phyloP scores from a whole-genome alignment of 1,140 invertebrate genomes.

The Sipha flava region DNA sequence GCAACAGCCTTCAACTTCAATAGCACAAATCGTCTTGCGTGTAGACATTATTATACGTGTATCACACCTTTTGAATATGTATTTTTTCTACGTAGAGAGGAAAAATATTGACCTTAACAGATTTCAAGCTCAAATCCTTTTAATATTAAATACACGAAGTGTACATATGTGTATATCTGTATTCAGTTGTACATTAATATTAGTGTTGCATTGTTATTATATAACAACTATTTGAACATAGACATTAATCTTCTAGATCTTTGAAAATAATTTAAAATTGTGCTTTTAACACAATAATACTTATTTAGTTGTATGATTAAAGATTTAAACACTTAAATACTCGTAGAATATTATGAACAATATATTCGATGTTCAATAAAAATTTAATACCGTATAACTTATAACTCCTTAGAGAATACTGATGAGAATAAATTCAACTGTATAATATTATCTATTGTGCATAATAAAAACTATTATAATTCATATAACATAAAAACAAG shows the following conservation, averaged over 20 bases:
- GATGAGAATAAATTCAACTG: too few relatives aligned
- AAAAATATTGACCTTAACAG: neutral
- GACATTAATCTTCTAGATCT: neutral
- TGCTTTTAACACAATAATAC: neutral
- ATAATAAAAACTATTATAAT: too few relatives aligned
- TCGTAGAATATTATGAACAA: neutral
- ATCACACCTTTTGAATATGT: neutral
- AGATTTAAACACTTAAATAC: too few relatives aligned
- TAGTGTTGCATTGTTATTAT: neutral
- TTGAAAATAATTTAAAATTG: neutral
- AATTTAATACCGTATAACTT: too few relatives aligned
- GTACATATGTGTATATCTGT: too few relatives aligned
- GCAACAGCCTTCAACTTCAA: conserved; percentile 21
- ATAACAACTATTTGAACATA: neutral
- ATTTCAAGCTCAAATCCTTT: neutral
- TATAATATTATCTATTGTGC: too few relatives aligned
- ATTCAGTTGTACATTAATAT: too few relatives aligned
- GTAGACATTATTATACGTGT: neutral
- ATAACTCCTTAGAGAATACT: too few relatives aligned
- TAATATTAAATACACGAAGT: neutral
- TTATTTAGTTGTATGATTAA: too few relatives aligned
- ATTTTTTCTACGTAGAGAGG: neutral
- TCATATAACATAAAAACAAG: too few relatives aligned
- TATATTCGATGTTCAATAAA: too few relatives aligned
- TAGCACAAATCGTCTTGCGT: neutral